Evolutionary conservation across 2,888 invertebrate species (phyloP).

Genomic region (Catocala sponsa): DNA sequence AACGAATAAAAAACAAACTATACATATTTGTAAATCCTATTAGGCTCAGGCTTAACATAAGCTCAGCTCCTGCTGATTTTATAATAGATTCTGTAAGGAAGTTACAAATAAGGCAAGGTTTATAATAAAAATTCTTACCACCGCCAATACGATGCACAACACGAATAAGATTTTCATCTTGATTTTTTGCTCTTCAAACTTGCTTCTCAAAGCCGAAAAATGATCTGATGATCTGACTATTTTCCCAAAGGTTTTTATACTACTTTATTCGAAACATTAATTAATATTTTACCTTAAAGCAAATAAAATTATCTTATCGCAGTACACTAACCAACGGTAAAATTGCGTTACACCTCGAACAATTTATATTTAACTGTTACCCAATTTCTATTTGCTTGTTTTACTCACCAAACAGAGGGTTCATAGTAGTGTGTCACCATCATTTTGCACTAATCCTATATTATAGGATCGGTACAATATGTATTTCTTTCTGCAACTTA

Average conservation of each 20-base stretch:
- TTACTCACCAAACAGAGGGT: background rate
- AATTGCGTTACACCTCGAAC: slow-evolving; percentile 43
- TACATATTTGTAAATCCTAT: no score
- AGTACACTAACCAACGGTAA: slow-evolving; percentile 14
- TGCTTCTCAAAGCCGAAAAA: slow-evolving; percentile 15
- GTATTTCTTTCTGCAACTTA: no score
- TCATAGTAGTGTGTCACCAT: background rate
- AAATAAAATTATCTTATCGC: slow-evolving; percentile 68
- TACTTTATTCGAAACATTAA: slow-evolving; percentile 56
- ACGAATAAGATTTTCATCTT: slow-evolving; percentile 61
- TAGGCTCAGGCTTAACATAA: no score
- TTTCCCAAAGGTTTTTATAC: slow-evolving; percentile 70
- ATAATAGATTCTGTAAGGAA: no score
- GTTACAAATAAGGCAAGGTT: no score
- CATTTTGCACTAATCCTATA: background rate
- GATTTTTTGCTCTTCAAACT: slow-evolving; percentile 4
- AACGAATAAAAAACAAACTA: no score
- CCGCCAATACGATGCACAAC: slow-evolving; percentile 56
- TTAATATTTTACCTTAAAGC: slow-evolving; percentile 44
- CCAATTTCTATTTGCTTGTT: slow-evolving; percentile 26
- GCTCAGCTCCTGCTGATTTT: no score
- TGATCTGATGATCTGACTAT: slow-evolving; percentile 38
- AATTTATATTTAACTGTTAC: slow-evolving; percentile 26
- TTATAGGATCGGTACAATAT: background rate
- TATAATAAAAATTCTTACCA: slow-evolving; percentile 50